Evolutionary conservation across 1,140 invertebrate species (phyloP).

Genomic region (Stegodyphus dumicola): DNA sequence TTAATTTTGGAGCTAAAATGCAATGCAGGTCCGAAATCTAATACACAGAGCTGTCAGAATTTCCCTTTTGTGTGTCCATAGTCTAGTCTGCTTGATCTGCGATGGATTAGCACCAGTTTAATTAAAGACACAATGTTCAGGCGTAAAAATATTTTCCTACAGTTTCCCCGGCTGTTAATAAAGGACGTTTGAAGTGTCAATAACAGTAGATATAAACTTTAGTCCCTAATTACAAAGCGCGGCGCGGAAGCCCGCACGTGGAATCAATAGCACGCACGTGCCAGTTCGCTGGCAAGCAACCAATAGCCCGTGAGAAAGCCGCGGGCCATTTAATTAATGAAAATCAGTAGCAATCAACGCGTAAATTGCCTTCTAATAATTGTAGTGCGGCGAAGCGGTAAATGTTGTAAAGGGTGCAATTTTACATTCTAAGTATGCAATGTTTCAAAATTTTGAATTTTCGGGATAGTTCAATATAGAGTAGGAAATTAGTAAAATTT

Average conservation of each 20-base stretch:
- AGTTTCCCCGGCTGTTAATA: constrained; percentile 12
- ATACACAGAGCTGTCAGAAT: too few relatives aligned
- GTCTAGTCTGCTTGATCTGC: too few relatives aligned
- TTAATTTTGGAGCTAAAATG: too few relatives aligned
- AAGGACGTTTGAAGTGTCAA: constrained; percentile 26
- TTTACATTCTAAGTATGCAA: too few relatives aligned
- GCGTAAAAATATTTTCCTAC: not conserved
- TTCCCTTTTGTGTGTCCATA: too few relatives aligned
- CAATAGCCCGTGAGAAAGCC: constrained; percentile 13
- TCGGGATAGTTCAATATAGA: too few relatives aligned
- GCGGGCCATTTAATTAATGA: constrained; percentile 12
- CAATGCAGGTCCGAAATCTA: too few relatives aligned
- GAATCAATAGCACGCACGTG: constrained; percentile 34
- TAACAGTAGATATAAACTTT: constrained; percentile 48
- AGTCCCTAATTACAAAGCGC: constrained; percentile 9
- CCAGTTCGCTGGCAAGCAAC: not conserved
- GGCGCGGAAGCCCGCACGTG: constrained; percentile 5
- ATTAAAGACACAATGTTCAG: not conserved
- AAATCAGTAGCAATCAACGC: constrained; percentile 42
- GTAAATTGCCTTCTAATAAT: constrained; percentile 36
- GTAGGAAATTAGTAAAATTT: too few relatives aligned
- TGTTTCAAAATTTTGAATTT: too few relatives aligned
- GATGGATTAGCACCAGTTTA: not conserved
- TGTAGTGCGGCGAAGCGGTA: not conserved
- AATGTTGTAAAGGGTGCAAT: too few relatives aligned